Conservation (phyloP, 2,888 invertebrate genomes). For the Rhyacophila evoluta region DNA sequence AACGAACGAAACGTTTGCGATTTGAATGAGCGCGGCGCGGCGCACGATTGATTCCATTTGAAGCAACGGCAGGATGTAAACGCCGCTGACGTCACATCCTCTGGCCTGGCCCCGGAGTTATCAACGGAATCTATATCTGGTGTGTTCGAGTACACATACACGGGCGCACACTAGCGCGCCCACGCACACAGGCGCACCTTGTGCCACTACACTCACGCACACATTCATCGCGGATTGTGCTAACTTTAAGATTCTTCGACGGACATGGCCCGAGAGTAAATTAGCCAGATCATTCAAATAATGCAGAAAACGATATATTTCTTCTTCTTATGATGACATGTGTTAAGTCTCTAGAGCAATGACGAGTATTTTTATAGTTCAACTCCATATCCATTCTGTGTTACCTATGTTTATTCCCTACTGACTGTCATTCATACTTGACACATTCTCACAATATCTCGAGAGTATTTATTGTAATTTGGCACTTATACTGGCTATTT, state of each 20-base stretch:
- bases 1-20: not conserved
- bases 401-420: too few species aligned
- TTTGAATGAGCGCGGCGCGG: not conserved
- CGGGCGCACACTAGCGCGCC: slow-evolving; percentile 27
- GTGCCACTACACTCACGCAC: slow-evolving; percentile 25
- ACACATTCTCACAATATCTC: too few species aligned
- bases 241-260: not conserved
- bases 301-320: too few species aligned
- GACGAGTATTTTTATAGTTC: too few species aligned
- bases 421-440: too few species aligned
- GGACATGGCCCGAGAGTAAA: not conserved
- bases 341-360: too few species aligned
- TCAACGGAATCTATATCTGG: slow-evolving; percentile 52
- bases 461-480: too few species aligned
- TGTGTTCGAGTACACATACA: slow-evolving; percentile 25
- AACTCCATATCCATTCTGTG: too few species aligned
- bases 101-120: slow-evolving; percentile 53
- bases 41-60: slow-evolving; percentile 39
- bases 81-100: slow-evolving; percentile 53
- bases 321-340: too few species aligned
- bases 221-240: not conserved
- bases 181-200: slow-evolving; percentile 2
- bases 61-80: slow-evolving; percentile 48
- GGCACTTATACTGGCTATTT: too few species aligned
- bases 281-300: too few species aligned